Conservation (phyloP, 2,888 invertebrate species). For the Sialis lutaria region DNA sequence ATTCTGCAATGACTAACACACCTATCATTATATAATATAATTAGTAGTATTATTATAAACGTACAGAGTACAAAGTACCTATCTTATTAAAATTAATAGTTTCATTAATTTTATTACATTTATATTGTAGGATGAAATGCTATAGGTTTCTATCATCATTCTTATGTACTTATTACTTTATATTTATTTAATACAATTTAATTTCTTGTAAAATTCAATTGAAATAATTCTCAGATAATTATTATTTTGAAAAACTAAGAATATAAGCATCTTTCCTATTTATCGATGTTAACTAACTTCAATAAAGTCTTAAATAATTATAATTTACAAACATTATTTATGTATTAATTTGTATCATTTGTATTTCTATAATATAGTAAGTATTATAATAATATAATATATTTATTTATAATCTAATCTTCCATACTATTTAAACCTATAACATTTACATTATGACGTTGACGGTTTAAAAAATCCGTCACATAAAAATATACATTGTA, state of each 20-base stretch:
- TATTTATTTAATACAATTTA: too few relatives aligned
- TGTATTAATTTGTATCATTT: neutral
- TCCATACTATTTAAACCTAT: neutral
- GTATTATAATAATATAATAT: neutral
- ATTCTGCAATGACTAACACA: conserved; percentile 4
- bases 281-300: neutral
- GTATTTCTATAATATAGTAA: neutral
- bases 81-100: neutral
- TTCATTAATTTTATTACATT: neutral
- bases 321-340: neutral
- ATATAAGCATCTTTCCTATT: neutral
- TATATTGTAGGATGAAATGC: conserved; percentile 1
- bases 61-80: neutral
- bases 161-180: neutral
- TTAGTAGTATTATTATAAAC: neutral
- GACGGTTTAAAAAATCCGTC: neutral
- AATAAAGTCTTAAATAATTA: neutral
- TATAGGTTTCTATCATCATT: neutral
- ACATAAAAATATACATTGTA: neutral
- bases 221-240: too few relatives aligned
- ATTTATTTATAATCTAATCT: neutral
- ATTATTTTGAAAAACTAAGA: neutral
- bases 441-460: neutral
- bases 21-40: neutral
- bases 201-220: too few relatives aligned